Base-by-base conservation (phyloP, 1,140 invertebrate genomes). In the Batillaria attramentaria region DNA sequence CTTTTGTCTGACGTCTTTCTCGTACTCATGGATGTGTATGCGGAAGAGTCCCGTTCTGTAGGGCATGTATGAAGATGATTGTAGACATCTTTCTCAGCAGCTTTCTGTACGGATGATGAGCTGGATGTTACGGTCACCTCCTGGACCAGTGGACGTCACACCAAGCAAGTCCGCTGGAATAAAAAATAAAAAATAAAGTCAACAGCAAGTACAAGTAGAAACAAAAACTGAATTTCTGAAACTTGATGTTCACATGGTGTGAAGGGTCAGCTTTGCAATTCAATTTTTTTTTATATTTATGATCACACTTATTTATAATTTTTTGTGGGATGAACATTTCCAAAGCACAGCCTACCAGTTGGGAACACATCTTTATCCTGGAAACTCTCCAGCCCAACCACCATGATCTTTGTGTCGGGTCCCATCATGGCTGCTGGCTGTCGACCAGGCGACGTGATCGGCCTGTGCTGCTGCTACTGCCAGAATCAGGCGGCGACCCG, bases 301-400 rank as follows among this genome's bases (percentile, higher is more conserved):
- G 24, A 24, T 50, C 24, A 13, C 13, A 50, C 13, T 13, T 50
- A 50, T 50, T 13, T 24, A 13, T 50, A 50, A 50, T 13, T 13
- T 50, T 13, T 50, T 50, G 46, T 50, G 24, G 24, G 13, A 13
- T 24, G 24, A 50, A 13, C 13, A 24, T 50, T 50, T 50, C 46
- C 24, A n/a, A n/a, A n/a, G n/a, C n/a, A n/a, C n/a, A n/a, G n/a
- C 72, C 65, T 91, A 96, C 96, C 94, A 46, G 96, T 93, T n/a
- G 97, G 97, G 88, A 99, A 95, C 89, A 95, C 94, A 33, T 95
- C 92, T 90, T 95, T 94, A 92, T 99, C 97, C 90, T 99, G 97
- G 86, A 95, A 95, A 89, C 95, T 97, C 90, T 99, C 97, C 41
- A 99, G 88, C 98, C 97, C 99, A 28, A 98, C 95, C 5, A 99